Evolutionary conservation across 2,113 vertebrate genomes (phyloP).

Genomic region (Sterna hirundo): DNA sequence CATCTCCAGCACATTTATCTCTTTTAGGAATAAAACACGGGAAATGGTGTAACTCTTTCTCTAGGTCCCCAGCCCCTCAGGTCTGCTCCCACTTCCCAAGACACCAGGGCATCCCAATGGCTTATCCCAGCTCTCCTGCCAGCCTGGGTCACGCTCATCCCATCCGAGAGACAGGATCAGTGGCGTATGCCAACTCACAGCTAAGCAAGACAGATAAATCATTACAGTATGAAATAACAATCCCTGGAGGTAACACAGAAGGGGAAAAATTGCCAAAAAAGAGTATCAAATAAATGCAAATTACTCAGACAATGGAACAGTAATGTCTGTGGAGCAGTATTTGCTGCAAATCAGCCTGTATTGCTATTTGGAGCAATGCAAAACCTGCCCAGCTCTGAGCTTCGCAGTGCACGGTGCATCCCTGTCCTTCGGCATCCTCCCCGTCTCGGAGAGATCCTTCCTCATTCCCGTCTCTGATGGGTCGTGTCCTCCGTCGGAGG

Average conservation of each 20-base stretch:
- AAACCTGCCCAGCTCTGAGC: not conserved
- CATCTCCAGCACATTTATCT: not conserved
- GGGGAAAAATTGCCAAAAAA: not conserved
- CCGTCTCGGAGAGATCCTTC: accelerated
- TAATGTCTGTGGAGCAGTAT: not conserved
- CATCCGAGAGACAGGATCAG: not conserved
- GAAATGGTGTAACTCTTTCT: not conserved
- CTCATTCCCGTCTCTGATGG: not conserved
- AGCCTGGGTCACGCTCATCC: accelerated
- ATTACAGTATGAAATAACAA: not conserved
- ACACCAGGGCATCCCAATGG: not conserved
- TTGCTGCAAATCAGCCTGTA: not conserved
- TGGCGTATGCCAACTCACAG: not conserved
- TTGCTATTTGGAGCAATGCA: not conserved
- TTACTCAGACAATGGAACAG: not conserved
- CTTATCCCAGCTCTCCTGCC: not conserved
- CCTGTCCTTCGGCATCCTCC: not conserved
- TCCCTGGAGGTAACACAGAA: not conserved
- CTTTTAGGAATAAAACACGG: not conserved
- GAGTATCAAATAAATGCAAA: not conserved
- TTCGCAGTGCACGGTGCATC: not conserved
- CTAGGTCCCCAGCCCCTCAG: not conserved
- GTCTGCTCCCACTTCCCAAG: not conserved
- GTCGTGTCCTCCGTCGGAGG: not conserved
- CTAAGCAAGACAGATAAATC: not conserved